These are phyloP conservation scores for Caracal caracal DNA, from an alignment of 2,113 vertebrate species.

Conservation along the genomic window DNA sequence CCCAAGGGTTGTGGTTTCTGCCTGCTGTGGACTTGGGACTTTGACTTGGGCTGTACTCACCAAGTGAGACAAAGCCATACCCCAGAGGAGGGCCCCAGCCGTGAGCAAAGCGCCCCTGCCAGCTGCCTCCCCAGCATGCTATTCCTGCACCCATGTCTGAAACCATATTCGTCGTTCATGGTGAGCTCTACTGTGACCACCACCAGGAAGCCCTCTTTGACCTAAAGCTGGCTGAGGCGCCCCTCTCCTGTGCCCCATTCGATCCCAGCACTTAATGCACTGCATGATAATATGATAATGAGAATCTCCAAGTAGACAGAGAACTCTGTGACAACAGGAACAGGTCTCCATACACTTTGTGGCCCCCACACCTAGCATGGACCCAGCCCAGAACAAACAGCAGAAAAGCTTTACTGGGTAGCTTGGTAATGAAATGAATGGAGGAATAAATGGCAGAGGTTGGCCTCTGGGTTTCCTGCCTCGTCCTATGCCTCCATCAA, in stretches of 20 bases:
- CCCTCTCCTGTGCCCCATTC: background rate
- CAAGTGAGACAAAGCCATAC: background rate
- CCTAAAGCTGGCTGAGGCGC: background rate
- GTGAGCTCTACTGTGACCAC: background rate
- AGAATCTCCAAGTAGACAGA: background rate
- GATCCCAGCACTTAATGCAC: background rate
- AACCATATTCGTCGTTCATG: background rate
- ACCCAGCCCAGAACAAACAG: background rate
- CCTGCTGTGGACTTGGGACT: background rate
- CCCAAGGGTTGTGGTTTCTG: background rate
- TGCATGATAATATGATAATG: background rate
- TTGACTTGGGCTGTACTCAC: background rate
- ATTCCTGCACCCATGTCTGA: background rate
- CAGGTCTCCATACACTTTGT: background rate
- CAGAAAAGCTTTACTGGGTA: background rate
- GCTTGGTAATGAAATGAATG: background rate
- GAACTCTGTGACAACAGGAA: background rate
- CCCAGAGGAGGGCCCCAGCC: background rate
- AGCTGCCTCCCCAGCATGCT: background rate
- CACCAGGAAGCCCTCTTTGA: background rate
- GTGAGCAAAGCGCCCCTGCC: background rate
- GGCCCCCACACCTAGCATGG: background rate
- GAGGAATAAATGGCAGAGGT: background rate
- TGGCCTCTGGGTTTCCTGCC: background rate
- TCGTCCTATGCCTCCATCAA: background rate